Evolutionary conservation across 2,888 invertebrate genomes (phyloP), one percentile per base, ranked within the genome.

Genomic region (Ormyrus thymus): DNA sequence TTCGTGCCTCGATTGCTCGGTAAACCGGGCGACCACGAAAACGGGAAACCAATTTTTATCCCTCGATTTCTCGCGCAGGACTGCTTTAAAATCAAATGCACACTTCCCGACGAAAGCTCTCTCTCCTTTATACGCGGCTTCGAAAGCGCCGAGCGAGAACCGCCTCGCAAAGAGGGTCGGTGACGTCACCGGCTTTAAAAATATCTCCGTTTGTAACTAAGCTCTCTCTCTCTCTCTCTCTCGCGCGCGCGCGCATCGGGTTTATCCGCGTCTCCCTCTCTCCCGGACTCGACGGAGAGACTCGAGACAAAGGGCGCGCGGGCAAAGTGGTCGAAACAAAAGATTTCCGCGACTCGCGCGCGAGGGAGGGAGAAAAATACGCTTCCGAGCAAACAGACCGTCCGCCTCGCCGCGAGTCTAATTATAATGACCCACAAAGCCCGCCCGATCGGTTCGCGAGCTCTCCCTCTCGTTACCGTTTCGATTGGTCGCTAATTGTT

Each of bases 111-210:
- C 10, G 43, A 43, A 7, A 43, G 11, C 51, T 10, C 53, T 58
- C 51, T 10, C 53, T 58, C 15, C 55, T 29, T 29, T 29, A 29
- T 29, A 29, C 29, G 48, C 51, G 50, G n/a, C n/a, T 74, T 65
- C 59, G 11, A 66, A 73, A 66, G 51, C 71, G 55, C 13, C 15
- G 56, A 73, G 59, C 55, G 61, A 29, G 29, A 56, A 69, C 75
- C 29, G 64, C 11, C 29, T 72, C 64, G 75, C 71, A 73, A 76
- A 81, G 82, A 80, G 82, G 81, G 80, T 78, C 79, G 81, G 55
- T 82, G 80, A 82, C 82, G 82, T 83, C 83, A 81, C 80, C 76
- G 48, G 79, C 81, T 82, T 83, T 84, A 84, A 84, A 84, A 83
- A 84, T 84, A 83, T 79, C 82, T 80, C 72, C 69, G 79, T 71